Percentiles rank a stretch among this genome's conserved stretches.
phyloP scores from a whole-genome alignment of 2,888 invertebrate genomes.

The Chymomyza procnemis region DNA sequence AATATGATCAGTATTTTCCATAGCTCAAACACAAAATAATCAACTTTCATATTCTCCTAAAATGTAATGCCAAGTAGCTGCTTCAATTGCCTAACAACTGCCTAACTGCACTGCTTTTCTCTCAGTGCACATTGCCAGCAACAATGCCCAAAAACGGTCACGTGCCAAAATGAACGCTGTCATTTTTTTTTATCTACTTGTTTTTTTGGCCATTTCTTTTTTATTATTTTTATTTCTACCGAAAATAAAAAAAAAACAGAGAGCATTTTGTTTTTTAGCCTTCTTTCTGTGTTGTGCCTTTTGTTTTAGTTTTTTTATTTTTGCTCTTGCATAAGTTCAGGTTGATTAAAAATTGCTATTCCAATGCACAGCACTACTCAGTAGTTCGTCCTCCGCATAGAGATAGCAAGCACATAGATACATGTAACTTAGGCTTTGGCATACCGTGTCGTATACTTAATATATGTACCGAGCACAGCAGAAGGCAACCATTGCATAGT shows the following conservation, averaged over 20 bases:
- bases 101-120: too few species aligned
- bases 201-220: background rate
- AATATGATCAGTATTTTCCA: too few species aligned
- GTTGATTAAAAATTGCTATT: conserved; percentile 41
- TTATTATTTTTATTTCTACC: conserved; percentile 34
- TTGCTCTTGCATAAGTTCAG: conserved; percentile 25
- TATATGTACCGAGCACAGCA: background rate
- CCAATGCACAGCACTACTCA: conserved; percentile 9
- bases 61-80: too few species aligned
- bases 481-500: background rate
- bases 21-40: too few species aligned
- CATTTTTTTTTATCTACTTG: conserved; percentile 20
- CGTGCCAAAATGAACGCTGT: conserved; percentile 61
- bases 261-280: conserved; percentile 18
- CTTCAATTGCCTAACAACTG: background rate
- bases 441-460: background rate
- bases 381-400: too few species aligned
- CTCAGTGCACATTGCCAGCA: background rate
- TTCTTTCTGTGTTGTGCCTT: background rate
- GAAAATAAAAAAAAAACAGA: background rate
- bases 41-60: too few species aligned
- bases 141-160: conserved; percentile 31
- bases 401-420: background rate
- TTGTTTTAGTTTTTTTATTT: background rate
- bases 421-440: background rate